A percentile compares a stretch with the other conserved stretches of the same genome.
Conservation (phyloP, 2,113 vertebrate genomes). For the Ramphastos sulfuratus region DNA sequence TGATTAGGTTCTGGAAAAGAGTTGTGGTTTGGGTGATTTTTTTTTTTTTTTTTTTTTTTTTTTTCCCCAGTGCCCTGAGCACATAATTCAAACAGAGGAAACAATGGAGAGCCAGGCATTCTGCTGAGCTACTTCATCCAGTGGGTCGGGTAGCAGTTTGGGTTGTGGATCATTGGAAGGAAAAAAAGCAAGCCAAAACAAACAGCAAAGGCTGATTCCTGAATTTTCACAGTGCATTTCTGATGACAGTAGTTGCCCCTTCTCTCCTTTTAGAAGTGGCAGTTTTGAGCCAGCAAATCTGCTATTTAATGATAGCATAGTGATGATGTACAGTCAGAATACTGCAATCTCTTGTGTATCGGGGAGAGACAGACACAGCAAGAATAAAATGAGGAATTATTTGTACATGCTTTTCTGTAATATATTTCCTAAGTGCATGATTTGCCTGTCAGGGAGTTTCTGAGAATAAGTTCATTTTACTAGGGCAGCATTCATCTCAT, state of each 20-base stretch:
- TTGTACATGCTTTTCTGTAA: not conserved
- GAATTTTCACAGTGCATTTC: constrained; percentile 7
- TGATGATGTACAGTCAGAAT: not conserved
- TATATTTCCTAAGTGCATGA: not conserved
- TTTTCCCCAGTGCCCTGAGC: not conserved
- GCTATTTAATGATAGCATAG: constrained; percentile 24
- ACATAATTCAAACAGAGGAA: not conserved
- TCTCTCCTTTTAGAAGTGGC: not conserved
- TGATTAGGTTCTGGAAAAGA: not conserved
- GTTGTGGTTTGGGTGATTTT: not conserved
- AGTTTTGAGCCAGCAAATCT: not conserved
- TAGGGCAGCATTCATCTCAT: not conserved
- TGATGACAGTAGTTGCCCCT: not conserved
- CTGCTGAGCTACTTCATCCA: constrained; percentile 38
- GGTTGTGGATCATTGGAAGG: not conserved
- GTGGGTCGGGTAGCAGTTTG: constrained; percentile 41
- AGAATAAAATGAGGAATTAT: constrained; percentile 14
- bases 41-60: not conserved
- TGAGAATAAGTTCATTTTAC: not conserved
- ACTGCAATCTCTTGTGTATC: constrained; percentile 44
- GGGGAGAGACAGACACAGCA: not conserved
- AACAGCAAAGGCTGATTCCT: not conserved
- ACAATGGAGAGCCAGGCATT: not conserved
- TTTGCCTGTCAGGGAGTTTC: constrained; percentile 31
- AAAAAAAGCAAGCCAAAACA: no score